Percentiles rank a stretch among this genome's conserved stretches.
Evolutionary conservation across 2,888 invertebrate genomes (phyloP).

Genomic region (Drosophila setosimentum): DNA sequence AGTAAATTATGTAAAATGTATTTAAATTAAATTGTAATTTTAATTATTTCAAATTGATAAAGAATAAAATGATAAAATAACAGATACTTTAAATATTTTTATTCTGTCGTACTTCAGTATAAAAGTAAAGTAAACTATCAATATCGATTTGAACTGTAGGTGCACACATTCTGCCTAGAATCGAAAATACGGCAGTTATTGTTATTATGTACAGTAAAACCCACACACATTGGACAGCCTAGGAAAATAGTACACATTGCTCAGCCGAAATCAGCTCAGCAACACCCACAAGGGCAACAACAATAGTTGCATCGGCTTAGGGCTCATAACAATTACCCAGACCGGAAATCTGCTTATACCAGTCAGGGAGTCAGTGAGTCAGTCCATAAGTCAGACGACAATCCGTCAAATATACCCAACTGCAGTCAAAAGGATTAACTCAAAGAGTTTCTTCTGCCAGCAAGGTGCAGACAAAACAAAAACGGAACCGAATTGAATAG

Average conservation of each 20-base stretch:
- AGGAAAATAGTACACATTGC: slow-evolving; percentile 20
- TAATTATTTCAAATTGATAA: slow-evolving; percentile 80
- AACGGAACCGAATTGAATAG: slow-evolving; percentile 63
- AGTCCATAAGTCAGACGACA: slow-evolving; percentile 63
- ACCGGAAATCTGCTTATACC: slow-evolving; percentile 76
- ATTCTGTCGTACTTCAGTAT: neutral
- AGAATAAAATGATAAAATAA: slow-evolving; percentile 65
- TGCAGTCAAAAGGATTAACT: slow-evolving; percentile 77
- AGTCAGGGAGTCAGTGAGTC: slow-evolving; percentile 36
- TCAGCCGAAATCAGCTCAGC: slow-evolving; percentile 43
- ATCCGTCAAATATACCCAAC: slow-evolving; percentile 62
- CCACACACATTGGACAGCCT: slow-evolving; percentile 10
- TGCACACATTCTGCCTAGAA: neutral
- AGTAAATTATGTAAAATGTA: slow-evolving; percentile 75
- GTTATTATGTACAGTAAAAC: slow-evolving; percentile 14
- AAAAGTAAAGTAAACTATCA: neutral
- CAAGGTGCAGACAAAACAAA: slow-evolving; percentile 48
- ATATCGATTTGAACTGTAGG: neutral
- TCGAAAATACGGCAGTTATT: neutral
- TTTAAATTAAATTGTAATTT: slow-evolving; percentile 79
- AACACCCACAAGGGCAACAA: slow-evolving; percentile 36
- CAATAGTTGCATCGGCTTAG: slow-evolving; percentile 50
- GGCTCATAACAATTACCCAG: slow-evolving; percentile 61
- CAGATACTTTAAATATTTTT: slow-evolving; percentile 14
- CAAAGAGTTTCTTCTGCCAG: slow-evolving; percentile 51